phyloP scores from a whole-genome alignment of 2,797 vertebrate species.

The Manis crassicaudata region DNA sequence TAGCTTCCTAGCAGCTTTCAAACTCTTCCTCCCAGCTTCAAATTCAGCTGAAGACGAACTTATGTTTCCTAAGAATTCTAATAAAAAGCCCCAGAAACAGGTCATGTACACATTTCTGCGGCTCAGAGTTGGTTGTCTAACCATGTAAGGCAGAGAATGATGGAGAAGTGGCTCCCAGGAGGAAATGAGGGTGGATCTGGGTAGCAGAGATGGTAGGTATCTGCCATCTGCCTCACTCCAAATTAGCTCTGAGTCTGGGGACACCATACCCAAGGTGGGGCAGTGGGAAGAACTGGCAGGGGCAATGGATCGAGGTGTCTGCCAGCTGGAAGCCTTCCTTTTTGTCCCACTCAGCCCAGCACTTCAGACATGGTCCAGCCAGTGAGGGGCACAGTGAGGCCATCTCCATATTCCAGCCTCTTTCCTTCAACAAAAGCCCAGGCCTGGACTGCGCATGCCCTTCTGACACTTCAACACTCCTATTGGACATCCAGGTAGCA shows the following conservation, averaged over 20 bases:
- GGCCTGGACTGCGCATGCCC: background rate
- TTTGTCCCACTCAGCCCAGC: background rate
- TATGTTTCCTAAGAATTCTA: constrained; percentile 46
- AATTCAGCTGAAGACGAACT: background rate
- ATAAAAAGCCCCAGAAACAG: background rate
- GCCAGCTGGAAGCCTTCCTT: background rate
- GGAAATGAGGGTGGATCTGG: background rate
- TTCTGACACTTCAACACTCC: background rate
- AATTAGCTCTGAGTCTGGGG: background rate
- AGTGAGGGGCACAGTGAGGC: background rate
- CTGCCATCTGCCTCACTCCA: background rate
- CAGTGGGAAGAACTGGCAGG: background rate
- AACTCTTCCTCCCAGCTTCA: constrained; percentile 9
- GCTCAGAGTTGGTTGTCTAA: background rate
- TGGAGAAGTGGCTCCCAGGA: background rate
- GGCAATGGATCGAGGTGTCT: background rate
- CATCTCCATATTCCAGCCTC: background rate
- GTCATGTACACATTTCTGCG: background rate
- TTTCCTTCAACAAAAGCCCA: background rate
- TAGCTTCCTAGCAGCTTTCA: background rate
- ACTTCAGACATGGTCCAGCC: background rate
- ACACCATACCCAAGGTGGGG: background rate
- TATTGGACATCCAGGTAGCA: background rate
- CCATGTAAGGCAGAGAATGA: background rate
- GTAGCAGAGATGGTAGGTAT: background rate